Percentiles rank a stretch among this genome's conserved stretches.
phyloP scores from a whole-genome alignment of 2,113 vertebrate genomes.

The Ailurus styani region DNA sequence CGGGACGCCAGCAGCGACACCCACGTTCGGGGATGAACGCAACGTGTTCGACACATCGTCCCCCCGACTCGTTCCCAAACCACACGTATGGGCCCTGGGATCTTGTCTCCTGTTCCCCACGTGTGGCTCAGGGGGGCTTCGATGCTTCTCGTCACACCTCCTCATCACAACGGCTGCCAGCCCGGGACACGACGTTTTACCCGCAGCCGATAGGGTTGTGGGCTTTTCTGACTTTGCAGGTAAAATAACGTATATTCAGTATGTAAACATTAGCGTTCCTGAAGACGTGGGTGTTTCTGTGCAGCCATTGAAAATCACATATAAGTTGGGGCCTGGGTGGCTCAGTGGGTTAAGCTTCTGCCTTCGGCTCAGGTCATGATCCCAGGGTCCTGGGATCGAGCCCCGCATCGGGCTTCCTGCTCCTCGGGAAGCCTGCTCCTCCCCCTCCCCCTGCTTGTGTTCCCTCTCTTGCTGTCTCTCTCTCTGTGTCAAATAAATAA shows the following conservation, averaged over 20 bases:
- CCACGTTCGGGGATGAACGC: rapidly evolving
- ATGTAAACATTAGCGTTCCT: background rate
- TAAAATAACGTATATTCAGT: background rate
- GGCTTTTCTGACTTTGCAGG: too few species aligned
- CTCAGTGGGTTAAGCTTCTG: too few species aligned
- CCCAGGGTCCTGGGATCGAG: too few species aligned
- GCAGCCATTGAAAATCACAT: background rate
- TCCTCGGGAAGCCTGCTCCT: too few species aligned
- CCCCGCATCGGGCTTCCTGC: too few species aligned
- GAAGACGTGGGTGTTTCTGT: background rate
- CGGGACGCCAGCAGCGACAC: rapidly evolving
- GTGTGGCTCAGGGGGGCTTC: background rate
- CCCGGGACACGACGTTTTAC: background rate
- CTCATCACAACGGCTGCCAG: rapidly evolving
- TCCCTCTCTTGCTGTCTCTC: too few species aligned
- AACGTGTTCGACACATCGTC: too few species aligned
- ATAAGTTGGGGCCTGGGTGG: too few species aligned
- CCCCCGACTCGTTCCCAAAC: background rate
- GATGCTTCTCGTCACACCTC: rapidly evolving
- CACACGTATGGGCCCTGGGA: too few species aligned
- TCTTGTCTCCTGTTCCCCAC: background rate
- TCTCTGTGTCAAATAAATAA: too few species aligned
- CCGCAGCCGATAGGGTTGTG: background rate
- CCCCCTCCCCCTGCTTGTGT: too few species aligned
- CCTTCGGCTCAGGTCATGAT: too few species aligned